phyloP scores from a whole-genome alignment of 2,113 vertebrate species.

The human (Homo sapiens) region DNA sequence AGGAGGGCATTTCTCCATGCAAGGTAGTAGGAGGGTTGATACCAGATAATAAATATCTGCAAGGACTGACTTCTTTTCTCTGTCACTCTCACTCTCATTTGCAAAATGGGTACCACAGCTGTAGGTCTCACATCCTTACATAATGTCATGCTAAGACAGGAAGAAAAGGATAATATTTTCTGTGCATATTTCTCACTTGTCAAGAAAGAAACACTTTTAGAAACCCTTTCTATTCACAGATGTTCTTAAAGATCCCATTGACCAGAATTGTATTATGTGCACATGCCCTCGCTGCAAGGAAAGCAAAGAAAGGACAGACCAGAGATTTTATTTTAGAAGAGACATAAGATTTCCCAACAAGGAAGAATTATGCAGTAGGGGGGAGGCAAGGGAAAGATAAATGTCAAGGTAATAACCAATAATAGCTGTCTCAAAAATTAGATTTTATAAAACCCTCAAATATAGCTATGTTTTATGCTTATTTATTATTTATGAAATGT shows the following conservation, averaged over 20 bases:
- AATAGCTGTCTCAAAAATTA: background rate
- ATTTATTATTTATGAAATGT: background rate
- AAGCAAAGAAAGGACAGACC: background rate
- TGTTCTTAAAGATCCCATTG: background rate
- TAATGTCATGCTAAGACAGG: background rate
- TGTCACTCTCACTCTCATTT: background rate
- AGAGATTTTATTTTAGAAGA: background rate
- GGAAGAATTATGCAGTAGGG: background rate
- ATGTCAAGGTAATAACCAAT: background rate
- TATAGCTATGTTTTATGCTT: background rate
- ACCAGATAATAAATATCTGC: background rate
- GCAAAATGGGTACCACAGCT: background rate
- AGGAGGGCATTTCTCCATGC: background rate
- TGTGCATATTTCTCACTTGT: background rate
- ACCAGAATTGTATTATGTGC: background rate
- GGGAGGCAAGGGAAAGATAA: no score
- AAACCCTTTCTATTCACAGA: background rate
- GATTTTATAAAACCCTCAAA: background rate
- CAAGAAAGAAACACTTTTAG: background rate
- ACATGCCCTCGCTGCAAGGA: background rate
- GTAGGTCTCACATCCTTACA: background rate
- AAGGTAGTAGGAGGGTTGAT: background rate
- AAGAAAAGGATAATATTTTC: background rate
- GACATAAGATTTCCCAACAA: background rate
- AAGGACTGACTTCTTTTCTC: background rate